Evolutionary conservation across 2,797 vertebrate species (phyloP), one percentile per base, ranked within the genome.

Genomic region (Psittacula echo): DNA sequence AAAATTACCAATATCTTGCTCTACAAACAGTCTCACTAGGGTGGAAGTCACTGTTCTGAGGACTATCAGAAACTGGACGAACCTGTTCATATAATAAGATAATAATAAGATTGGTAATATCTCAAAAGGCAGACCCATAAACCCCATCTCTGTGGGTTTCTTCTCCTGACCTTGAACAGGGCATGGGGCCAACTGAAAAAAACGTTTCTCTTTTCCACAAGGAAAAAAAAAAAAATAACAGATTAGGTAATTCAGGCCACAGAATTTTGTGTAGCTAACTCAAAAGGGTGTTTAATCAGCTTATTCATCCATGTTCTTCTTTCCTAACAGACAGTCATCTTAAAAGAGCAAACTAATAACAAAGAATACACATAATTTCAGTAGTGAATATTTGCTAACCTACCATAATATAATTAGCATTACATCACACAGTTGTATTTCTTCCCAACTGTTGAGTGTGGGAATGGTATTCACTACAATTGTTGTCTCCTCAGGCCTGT

Each of bases 281-380:
- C 70, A 71, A 66, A 90, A 80, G 89, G 44, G 83, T 73, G 41
- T 94, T 94, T 87, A 96, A 94, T 94, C 83, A 94, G 95, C 80
- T 93, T 85, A 96, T 94, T 96, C 94, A 93, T 74, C 94, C 80
- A 7, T 96, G 76, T 12, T 80, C 39, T 93, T 95, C 42, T 72
- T 93, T 95, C 44, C 74, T 76, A 95, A 90, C 47, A 79, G 73
- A 83, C 22, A 37, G 53, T 64, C 71, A 76, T 50, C 65, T 87
- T 82, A 82, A 93, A 86, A 93, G 32, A 94, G 32, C 67, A 89
- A 89, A 73, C 74, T 85, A 85, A 68, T 61, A 95, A 83, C 60
- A 82, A 95, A 85, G 50, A 85, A 81, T 34, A 84, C 44, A 93
- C 60, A 78, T 13, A 17, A 91, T 90, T 89, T 60, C 93, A 84